Evolutionary conservation across 2,888 invertebrate genomes (phyloP).

Genomic region (Drosophila phalerata): DNA sequence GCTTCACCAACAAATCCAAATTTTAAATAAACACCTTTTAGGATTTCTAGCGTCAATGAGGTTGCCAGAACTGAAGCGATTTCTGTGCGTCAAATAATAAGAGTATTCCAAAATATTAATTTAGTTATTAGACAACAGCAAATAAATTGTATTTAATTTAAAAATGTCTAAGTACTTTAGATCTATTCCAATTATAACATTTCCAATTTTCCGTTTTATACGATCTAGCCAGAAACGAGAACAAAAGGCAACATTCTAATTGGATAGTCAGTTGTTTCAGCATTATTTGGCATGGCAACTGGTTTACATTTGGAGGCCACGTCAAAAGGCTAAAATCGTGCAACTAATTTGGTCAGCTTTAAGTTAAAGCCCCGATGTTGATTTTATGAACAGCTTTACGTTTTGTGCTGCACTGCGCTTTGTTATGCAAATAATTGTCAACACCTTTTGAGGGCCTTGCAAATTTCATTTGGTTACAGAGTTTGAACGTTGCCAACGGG

Average conservation of each 20-base stretch:
- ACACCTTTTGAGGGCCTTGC: constrained; percentile 78
- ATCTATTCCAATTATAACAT: background rate
- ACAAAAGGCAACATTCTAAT: background rate
- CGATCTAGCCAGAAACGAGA: background rate
- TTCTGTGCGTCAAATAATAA: too few relatives aligned
- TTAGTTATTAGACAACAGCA: too few relatives aligned
- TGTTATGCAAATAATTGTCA: constrained; percentile 82
- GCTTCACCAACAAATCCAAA: constrained; percentile 4
- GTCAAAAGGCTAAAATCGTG: constrained; percentile 12
- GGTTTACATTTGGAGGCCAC: background rate
- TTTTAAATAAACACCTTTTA: constrained; percentile 10
- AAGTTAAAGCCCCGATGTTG: constrained; percentile 54
- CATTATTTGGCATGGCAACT: constrained; percentile 6
- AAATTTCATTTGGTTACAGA: constrained; percentile 75
- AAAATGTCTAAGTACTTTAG: background rate
- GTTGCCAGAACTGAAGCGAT: background rate
- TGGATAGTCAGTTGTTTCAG: background rate
- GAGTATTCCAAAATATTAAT: too few relatives aligned
- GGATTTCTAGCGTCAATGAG: background rate
- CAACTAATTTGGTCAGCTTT: constrained; percentile 34
- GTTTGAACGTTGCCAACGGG: constrained; percentile 59
- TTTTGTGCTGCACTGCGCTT: constrained; percentile 65
- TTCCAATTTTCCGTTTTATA: background rate
- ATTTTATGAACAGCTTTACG: constrained; percentile 49
- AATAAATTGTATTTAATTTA: background rate